Conservation (phyloP, 2,888 invertebrate species). For the Drosophila birchii region DNA sequence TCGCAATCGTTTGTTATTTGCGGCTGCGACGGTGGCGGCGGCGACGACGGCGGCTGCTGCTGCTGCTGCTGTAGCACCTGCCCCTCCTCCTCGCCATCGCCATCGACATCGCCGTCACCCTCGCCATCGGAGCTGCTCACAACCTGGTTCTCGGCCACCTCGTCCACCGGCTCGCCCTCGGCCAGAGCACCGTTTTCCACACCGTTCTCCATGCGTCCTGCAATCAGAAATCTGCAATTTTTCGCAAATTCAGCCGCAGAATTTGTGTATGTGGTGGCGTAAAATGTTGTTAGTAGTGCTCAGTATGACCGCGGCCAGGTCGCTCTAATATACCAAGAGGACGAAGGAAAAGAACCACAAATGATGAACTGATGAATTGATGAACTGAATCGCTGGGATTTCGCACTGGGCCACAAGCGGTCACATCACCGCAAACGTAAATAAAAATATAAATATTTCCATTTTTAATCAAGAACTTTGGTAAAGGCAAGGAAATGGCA, state of each 20-base stretch:
- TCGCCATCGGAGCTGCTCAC: conserved; percentile 67
- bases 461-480: neutral
- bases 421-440: neutral
- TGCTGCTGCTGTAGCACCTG: conserved; percentile 50
- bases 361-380: no score
- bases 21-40: conserved; percentile 27
- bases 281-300: conserved; percentile 17
- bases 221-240: conserved; percentile 30
- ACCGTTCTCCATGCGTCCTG: conserved; percentile 72
- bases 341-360: neutral
- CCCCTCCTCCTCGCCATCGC: conserved; percentile 62
- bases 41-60: conserved; percentile 43
- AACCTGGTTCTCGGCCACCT: conserved; percentile 63
- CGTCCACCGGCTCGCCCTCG: conserved; percentile 68
- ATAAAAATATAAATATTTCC: neutral
- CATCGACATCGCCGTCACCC: conserved; percentile 53
- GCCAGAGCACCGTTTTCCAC: conserved; percentile 75
- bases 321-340: neutral
- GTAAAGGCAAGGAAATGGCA: neutral
- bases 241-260: conserved; percentile 63
- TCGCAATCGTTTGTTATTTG: conserved; percentile 63
- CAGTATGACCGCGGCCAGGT: neutral
- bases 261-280: conserved; percentile 46
- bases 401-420: neutral
- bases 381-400: neutral